Conservation (phyloP, 2,888 invertebrate species). For the Lasioglossum oenotherae region DNA sequence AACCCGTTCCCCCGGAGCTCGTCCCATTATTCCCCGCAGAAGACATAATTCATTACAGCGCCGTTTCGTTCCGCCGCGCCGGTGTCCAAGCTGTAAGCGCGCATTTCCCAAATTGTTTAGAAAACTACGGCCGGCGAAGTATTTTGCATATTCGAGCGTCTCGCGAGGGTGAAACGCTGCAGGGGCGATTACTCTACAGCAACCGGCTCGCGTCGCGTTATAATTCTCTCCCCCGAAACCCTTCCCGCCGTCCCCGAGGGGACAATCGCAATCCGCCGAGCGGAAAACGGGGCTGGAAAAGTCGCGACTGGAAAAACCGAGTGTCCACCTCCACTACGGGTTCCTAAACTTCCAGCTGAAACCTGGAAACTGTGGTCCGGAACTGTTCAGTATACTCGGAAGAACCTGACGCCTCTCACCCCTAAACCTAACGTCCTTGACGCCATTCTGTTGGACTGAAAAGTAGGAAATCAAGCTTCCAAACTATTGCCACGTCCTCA, state of each 20-base stretch:
- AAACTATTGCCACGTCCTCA: not conserved
- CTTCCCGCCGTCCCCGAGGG: slow-evolving; percentile 43
- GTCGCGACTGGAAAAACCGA: slow-evolving; percentile 45
- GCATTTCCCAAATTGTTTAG: slow-evolving; percentile 52
- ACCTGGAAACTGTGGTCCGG: not conserved
- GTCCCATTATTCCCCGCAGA: slow-evolving; percentile 5
- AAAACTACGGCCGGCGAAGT: slow-evolving; percentile 30
- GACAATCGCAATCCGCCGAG: slow-evolving; percentile 49
- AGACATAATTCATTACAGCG: slow-evolving; percentile 38
- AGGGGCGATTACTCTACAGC: slow-evolving; percentile 56
- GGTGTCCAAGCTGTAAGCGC: slow-evolving; percentile 17
- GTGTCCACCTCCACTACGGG: not conserved
- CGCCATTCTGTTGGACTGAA: not conserved
- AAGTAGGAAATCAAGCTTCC: not conserved
- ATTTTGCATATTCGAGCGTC: slow-evolving; percentile 49
- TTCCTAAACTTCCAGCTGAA: not conserved
- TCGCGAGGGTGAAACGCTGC: slow-evolving; percentile 12
- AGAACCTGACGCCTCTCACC: not conserved
- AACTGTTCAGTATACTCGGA: not conserved
- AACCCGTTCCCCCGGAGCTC: not conserved
- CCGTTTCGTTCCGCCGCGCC: slow-evolving; percentile 30
- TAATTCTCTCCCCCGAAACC: slow-evolving; percentile 51
- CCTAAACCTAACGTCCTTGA: not conserved
- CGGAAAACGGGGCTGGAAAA: slow-evolving; percentile 49
- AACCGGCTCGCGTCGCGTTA: slow-evolving; percentile 42